Evolutionary conservation across 2,888 invertebrate genomes (phyloP), one percentile per base, ranked within the genome.

Genomic region (Strigamia crassipes): DNA sequence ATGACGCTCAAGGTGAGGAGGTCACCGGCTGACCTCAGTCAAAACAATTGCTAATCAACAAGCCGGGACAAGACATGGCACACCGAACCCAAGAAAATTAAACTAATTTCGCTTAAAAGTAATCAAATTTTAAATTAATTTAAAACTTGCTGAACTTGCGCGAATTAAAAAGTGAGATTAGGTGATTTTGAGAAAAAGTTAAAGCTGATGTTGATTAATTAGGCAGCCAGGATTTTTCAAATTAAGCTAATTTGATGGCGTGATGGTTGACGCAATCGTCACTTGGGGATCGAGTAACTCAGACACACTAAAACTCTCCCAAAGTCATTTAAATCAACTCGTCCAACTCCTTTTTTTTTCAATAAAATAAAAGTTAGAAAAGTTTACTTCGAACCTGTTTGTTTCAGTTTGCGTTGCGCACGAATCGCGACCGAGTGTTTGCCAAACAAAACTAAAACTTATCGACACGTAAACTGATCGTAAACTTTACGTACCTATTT

Each of bases 41-140:
- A 73, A 73, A 31, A 73, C 73, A 73, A 73, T 73, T 73, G 73
- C 73, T 73, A 73, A 73, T 73, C 73, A 73, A 66, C 61, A n/a
- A 31, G 13, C 31, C 18, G 56, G 56, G 27, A 73, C 12, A 73
- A 1, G 3, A 27, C 27, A 27, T 27, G 27, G 3, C 27, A 27
- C 27, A n/a, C n/a, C n/a, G n/a, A 12, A 66, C 27, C 21, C 6
- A 10, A 27, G 23, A 73, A 73, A 73, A 73, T 73, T 73, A 73
- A 31, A 31, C n/a, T 73, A 73, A n/a, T 73, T 73, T 73, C 5
- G 31, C 23, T 31, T 18, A 61, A 61, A 27, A 12, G 23, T 27
- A 73, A 27, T 73, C 27, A 27, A 12, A 31, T 73, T 73, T 73
- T 73, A n/a, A 73, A 73, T 73, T 73, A 73, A 31, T 31, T 73